phyloP scores from a whole-genome alignment of 2,113 vertebrate species.

The Candoia aspera region DNA sequence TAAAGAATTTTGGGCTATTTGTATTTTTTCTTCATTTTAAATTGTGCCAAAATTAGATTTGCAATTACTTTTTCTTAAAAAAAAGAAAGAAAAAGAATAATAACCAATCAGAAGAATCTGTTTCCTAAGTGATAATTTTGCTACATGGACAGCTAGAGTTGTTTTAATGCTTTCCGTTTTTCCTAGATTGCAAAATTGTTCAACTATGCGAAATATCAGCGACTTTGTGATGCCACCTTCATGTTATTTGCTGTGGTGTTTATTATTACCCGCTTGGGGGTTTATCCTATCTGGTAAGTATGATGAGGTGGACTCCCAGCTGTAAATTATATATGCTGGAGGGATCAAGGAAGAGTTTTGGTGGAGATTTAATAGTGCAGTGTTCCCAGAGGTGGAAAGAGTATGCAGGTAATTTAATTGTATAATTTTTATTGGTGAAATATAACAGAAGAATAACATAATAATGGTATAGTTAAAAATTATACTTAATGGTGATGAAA shows the following conservation, averaged over 20 bases:
- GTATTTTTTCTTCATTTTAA: background rate
- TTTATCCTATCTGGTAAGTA: slow-evolving; percentile 93
- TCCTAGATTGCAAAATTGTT: slow-evolving; percentile 91
- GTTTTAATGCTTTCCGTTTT: slow-evolving; percentile 27
- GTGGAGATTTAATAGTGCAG: background rate
- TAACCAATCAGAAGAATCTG: background rate
- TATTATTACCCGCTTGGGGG: slow-evolving; percentile 86
- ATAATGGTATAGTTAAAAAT: background rate
- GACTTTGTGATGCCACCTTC: slow-evolving; percentile 89
- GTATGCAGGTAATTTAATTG: background rate
- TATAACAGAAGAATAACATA: background rate
- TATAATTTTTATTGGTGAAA: background rate
- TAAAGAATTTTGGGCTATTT: background rate
- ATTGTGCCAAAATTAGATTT: background rate
- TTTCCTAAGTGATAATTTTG: background rate
- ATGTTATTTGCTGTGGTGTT: slow-evolving; percentile 87
- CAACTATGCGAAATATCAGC: slow-evolving; percentile 96
- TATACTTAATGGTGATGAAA: background rate
- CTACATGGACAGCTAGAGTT: background rate
- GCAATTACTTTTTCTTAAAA: background rate
- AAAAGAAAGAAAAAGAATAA: background rate
- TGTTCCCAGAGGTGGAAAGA: background rate
- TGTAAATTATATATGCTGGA: background rate
- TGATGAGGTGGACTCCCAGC: background rate
- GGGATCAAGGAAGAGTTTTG: background rate